Percentiles rank a stretch among this genome's conserved stretches.
Evolutionary conservation across 2,113 vertebrate species (phyloP).

Genomic region (Hystrix cristata): DNA sequence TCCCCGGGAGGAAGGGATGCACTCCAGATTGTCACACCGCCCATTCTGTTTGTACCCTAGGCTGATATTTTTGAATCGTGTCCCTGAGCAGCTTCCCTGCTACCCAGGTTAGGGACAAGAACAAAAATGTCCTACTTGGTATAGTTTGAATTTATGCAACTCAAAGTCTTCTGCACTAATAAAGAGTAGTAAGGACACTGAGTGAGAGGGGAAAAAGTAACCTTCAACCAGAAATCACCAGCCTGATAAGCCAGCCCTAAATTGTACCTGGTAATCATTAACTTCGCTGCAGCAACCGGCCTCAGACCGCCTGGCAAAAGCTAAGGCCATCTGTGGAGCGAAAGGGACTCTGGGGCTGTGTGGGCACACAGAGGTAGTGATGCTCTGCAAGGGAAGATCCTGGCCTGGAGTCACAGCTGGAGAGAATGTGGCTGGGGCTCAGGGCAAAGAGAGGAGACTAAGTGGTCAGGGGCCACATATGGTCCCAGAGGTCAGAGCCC

Average conservation of each 20-base stretch:
- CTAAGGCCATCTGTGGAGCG: background rate
- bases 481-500: background rate
- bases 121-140: background rate
- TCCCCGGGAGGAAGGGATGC: background rate
- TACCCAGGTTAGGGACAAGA: background rate
- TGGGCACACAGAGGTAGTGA: background rate
- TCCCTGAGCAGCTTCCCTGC: background rate
- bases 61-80: background rate
- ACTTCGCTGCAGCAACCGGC: background rate
- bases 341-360: background rate
- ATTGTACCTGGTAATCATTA: background rate
- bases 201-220: background rate
- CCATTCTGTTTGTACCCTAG: background rate
- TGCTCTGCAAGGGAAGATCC: background rate
- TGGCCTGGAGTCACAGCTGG: background rate
- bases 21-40: no score
- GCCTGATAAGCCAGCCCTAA: background rate
- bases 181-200: background rate
- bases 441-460: background rate
- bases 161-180: background rate
- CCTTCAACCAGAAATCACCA: background rate
- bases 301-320: background rate
- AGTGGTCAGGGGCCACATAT: accelerated
- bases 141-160: background rate
- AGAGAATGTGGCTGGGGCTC: background rate